Conservation (phyloP, 2,113 vertebrate genomes). For the Ictidomys tridecemlineatus region DNA sequence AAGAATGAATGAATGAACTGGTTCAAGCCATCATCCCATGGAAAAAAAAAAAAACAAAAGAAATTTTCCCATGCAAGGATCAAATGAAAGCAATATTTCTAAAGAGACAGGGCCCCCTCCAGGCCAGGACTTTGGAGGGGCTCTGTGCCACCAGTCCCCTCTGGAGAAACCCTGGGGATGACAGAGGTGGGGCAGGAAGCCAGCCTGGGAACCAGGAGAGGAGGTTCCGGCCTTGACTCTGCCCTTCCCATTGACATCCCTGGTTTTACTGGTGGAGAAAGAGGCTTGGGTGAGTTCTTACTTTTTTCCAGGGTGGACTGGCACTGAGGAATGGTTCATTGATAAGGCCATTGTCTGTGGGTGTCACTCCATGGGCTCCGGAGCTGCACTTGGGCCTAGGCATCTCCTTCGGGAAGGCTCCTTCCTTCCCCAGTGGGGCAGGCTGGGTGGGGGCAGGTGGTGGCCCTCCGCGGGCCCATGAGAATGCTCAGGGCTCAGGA, state of each 20-base stretch:
- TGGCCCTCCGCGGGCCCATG: background rate
- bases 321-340: background rate
- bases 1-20: too few species aligned
- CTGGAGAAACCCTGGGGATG: background rate
- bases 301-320: background rate
- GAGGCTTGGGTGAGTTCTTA: background rate
- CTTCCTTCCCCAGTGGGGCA: background rate
- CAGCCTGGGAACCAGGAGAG: background rate
- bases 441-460: accelerated
- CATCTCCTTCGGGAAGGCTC: slow-evolving; percentile 21
- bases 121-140: background rate
- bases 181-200: background rate
- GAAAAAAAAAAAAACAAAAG: background rate
- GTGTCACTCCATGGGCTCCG: background rate
- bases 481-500: background rate
- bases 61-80: background rate
- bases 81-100: background rate
- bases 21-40: background rate
- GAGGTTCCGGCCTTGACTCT: background rate
- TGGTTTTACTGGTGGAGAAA: background rate
- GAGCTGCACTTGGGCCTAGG: background rate
- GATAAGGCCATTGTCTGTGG: background rate
- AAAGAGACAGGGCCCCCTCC: background rate
- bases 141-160: background rate
- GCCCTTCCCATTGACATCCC: background rate